Conservation (phyloP, 2,888 invertebrate genomes). For the Smittia sp. region DNA sequence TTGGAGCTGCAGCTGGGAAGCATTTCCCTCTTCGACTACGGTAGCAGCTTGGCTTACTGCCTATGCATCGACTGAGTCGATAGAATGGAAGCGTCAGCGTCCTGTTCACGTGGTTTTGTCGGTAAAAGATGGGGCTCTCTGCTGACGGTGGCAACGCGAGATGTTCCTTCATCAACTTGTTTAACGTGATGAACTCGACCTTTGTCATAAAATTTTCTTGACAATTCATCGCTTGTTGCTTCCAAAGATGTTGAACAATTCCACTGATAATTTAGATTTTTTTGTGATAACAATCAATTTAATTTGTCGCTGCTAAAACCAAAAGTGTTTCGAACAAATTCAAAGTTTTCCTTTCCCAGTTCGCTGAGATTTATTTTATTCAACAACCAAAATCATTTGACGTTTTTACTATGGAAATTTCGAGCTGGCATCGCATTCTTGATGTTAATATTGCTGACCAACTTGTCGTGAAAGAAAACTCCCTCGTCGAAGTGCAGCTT, state of each 20-base stretch:
- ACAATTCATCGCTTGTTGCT: background rate
- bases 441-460: background rate
- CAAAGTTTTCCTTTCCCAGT: background rate
- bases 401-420: conserved; percentile 2
- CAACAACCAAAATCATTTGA: background rate
- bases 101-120: conserved; percentile 15
- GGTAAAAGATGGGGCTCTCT: conserved; percentile 1
- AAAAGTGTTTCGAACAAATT: background rate
- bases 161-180: conserved; percentile 19
- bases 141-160: background rate
- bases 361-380: conserved; percentile 20
- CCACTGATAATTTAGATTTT: conserved; percentile 1
- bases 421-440: background rate
- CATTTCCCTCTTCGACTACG: background rate
- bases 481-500: background rate
- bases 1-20: conserved; percentile 11
- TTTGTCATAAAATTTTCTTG: background rate
- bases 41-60: background rate
- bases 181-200: background rate
- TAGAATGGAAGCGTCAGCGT: background rate
- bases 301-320: too few species aligned
- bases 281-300: background rate
- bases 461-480: conserved; percentile 10
- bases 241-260: background rate
- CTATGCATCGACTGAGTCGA: background rate